A percentile compares a stretch with the other conserved stretches of the same genome.
phyloP scores from a whole-genome alignment of 2,113 vertebrate species.

The Epinephelus lanceolatus region DNA sequence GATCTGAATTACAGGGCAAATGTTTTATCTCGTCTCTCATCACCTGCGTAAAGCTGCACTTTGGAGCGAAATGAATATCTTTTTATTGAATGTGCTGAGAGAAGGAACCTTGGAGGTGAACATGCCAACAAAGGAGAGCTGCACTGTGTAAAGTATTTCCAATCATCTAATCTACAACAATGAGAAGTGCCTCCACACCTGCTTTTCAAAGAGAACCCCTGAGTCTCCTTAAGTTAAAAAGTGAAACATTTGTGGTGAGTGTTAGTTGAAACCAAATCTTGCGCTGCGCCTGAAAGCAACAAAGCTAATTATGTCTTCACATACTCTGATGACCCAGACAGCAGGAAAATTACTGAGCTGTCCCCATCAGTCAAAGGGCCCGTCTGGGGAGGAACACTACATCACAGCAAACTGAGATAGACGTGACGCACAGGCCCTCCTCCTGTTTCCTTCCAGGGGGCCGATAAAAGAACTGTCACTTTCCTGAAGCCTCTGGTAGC shows the following conservation, averaged over 20 bases:
- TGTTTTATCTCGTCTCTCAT: slow-evolving; percentile 70
- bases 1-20: slow-evolving; percentile 55
- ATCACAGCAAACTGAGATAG: slow-evolving; percentile 21
- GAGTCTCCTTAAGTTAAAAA: not conserved
- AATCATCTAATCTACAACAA: slow-evolving; percentile 25
- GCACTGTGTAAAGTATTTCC: slow-evolving; percentile 17
- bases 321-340: slow-evolving; percentile 62
- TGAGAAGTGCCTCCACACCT: slow-evolving; percentile 29
- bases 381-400: not conserved
- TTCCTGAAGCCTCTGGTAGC: slow-evolving; percentile 43
- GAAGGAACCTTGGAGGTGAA: slow-evolving; percentile 59
- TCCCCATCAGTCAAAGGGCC: slow-evolving; percentile 62
- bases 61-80: slow-evolving; percentile 40
- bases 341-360: slow-evolving; percentile 68
- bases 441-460: slow-evolving; percentile 58
- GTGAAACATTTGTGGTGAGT: slow-evolving; percentile 28
- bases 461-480: slow-evolving; percentile 72
- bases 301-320: slow-evolving; percentile 75
- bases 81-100: slow-evolving; percentile 62
- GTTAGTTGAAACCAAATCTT: slow-evolving; percentile 25
- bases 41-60: slow-evolving; percentile 57
- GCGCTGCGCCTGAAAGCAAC: slow-evolving; percentile 46
- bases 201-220: slow-evolving; percentile 15
- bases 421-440: slow-evolving; percentile 29
- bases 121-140: slow-evolving; percentile 2